Evolutionary conservation across 1,140 invertebrate genomes (phyloP), one percentile per base, ranked within the genome.

Genomic region (Polypedilum vanderplanki): DNA sequence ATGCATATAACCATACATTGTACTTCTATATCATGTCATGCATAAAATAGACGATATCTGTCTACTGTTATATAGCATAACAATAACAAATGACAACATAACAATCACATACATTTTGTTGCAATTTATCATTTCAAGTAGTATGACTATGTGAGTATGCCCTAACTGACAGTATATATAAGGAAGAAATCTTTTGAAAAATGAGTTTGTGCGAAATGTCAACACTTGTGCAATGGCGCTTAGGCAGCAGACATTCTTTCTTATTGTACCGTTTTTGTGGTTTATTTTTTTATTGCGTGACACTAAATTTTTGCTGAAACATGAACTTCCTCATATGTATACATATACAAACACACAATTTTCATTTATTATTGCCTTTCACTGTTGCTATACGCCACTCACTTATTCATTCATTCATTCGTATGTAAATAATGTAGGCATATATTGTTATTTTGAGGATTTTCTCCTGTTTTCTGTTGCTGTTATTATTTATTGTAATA

Each of bases 71-170:
- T 12, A 57, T 1, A 57, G 46, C 46, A 57, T 57, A 57, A 57
- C 46, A 57, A 57, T n/a, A 57, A 57, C 46, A 57, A 57, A 57
- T 57, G 46, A 57, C 46, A 57, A 15, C 46, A 57, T 57, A 57
- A 57, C 46, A 57, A 57, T 57, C 46, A 57, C 46, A 57, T 57
- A 57, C 10, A 57, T 57, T 57, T 57, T 57, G 46, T 57, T 57
- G 46, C 46, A 57, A 57, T 57, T 57, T 57, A 57, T 57, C 46
- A 57, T 57, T 57, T 57, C 46, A 57, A 57, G 46, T 57, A 12
- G 46, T 57, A 46, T 46, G 15, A 46, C n/a, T n/a, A n/a, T n/a
- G n/a, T n/a, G n/a, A n/a, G n/a, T n/a, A n/a, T n/a, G n/a, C n/a
- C n/a, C n/a, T n/a, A n/a, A n/a, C n/a, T n/a, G n/a, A n/a, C n/a